Evolutionary conservation across 2,797 vertebrate species (phyloP).

Genomic region (Poecile montanus): DNA sequence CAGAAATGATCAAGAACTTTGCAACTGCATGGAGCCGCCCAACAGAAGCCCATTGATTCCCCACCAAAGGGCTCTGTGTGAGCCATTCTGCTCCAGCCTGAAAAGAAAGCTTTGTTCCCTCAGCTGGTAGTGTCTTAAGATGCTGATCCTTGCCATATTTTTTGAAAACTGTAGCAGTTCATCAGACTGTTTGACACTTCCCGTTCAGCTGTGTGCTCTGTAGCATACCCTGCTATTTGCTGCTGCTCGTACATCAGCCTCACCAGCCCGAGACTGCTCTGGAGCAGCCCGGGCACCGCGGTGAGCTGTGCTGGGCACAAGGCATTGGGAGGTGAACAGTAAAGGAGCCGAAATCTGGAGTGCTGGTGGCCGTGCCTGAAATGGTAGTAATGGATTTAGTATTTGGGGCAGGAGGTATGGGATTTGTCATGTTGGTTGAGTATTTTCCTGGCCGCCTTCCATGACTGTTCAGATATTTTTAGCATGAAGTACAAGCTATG

Average conservation of each 20-base stretch:
- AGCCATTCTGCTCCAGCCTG: conserved; percentile 41
- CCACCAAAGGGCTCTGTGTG: conserved; percentile 38
- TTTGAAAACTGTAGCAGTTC: conserved; percentile 51
- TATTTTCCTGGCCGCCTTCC: conserved; percentile 61
- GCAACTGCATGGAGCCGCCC: not conserved
- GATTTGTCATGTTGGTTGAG: conserved; percentile 60
- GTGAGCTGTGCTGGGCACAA: not conserved
- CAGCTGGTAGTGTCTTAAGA: conserved; percentile 55
- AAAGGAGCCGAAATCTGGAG: not conserved
- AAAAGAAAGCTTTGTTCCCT: conserved; percentile 63
- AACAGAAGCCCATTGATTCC: conserved; percentile 65
- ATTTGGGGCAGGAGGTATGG: conserved; percentile 63
- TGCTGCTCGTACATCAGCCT: not conserved
- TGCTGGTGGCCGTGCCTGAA: conserved; percentile 35
- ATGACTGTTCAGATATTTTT: conserved; percentile 61
- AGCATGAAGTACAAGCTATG: conserved; percentile 49
- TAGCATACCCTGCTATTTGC: not conserved
- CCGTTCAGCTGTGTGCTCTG: conserved; percentile 32
- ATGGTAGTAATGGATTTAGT: conserved; percentile 51
- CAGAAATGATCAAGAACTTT: conserved; percentile 47
- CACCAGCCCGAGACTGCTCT: not conserved
- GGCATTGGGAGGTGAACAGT: not conserved
- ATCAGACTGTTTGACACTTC: conserved; percentile 45
- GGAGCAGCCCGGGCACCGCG: not conserved
- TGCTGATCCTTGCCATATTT: conserved; percentile 58